Base-by-base conservation (phyloP, 2,888 invertebrate species). In the Anthoptus insignis region DNA sequence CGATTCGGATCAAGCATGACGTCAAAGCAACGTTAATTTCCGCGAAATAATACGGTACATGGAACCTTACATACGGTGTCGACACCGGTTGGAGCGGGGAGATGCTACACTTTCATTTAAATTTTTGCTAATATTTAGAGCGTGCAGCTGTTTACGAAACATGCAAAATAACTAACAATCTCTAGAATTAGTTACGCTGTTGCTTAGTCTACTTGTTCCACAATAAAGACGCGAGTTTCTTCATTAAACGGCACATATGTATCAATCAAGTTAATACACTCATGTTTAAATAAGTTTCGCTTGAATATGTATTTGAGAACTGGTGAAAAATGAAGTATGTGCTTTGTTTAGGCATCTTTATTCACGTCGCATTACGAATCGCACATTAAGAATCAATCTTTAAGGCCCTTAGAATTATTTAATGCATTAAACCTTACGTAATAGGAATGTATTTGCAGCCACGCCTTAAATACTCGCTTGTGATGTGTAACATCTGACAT, bases 131-230 rank as follows among this genome's bases (percentile, higher is more conserved):
- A 75, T 85, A 91, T 91, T 87, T 86, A 84, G 92, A 93, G 89
- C 93, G 91, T 93, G 89, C 89, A 93, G 88, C 86, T 80, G 86
- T 90, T 91, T 88, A 91, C 92, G 92, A 92, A 92, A 93, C 91
- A 92, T 92, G 92, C 91, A 92, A 92, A 93, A 92, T 91, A 90
- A 90, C 83, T 88, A 84, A 93, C 92, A 89, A 92, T 92, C 92
- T 91, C 88, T 81, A 83, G 87, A 89, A 91, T 91, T 92, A 90
- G 92, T 90, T 90, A 89, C 91, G 91, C 91, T 74, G 86, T 89
- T 86, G 90, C 86, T 86, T 84, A 89, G 76, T 88, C 87, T 85
- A 87, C 86, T 88, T 87, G 84, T 81, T 83, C 80, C 79, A 88
- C 83, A 85, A 84, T 87, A 83, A 84, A 87, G 81, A 87, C 79